phyloP scores from a whole-genome alignment of 2,888 invertebrate species.

The Ecliptopera silaceata region DNA sequence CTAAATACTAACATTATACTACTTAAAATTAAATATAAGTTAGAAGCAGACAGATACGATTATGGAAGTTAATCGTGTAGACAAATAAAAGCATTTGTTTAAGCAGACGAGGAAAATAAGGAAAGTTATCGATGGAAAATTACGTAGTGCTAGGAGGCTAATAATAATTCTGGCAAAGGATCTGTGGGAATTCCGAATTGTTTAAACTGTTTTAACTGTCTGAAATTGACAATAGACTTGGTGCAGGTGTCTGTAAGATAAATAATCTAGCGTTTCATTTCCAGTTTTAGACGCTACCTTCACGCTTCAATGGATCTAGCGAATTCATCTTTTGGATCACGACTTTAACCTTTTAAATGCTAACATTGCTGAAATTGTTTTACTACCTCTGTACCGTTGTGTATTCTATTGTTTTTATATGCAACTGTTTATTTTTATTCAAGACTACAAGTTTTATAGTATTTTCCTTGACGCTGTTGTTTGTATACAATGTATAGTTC shows the following conservation, averaged over 20 bases:
- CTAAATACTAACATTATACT: slow-evolving; percentile 32
- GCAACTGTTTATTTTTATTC: neutral
- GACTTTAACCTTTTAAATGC: slow-evolving; percentile 43
- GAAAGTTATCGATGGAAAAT: too few relatives aligned
- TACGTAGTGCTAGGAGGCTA: neutral
- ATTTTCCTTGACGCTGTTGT: neutral
- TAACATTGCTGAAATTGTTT: slow-evolving; percentile 8
- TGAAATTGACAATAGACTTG: slow-evolving; percentile 17
- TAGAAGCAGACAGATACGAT: neutral
- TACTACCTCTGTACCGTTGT: neutral
- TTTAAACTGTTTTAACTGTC: neutral
- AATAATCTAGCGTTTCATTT: slow-evolving; percentile 25
- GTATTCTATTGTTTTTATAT: neutral
- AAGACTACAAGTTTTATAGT: neutral
- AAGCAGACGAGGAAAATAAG: neutral
- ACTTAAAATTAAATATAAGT: slow-evolving; percentile 17
- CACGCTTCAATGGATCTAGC: slow-evolving; percentile 40
- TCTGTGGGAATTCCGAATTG: neutral
- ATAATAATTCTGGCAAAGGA: neutral
- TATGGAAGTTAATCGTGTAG: neutral
- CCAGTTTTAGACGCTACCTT: slow-evolving; percentile 37
- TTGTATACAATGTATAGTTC: neutral
- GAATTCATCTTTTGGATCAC: slow-evolving; percentile 43
- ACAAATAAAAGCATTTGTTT: neutral
- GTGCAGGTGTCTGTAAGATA: neutral